A percentile compares a stretch with the other conserved stretches of the same genome.
Conservation (phyloP, 2,888 invertebrate species). For the Caenorhabditis zanzibari region DNA sequence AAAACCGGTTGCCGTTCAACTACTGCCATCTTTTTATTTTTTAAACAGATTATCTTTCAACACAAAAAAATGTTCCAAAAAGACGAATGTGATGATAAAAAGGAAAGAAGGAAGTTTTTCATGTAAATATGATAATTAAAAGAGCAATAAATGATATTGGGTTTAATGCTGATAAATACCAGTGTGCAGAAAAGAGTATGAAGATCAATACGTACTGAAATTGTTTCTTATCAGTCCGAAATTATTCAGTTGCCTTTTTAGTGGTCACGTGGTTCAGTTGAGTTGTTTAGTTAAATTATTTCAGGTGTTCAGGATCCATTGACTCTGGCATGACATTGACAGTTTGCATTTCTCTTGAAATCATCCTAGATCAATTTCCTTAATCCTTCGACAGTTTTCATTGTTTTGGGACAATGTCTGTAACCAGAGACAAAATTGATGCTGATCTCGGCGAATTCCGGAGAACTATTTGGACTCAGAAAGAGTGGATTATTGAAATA, state of each 20-base stretch:
- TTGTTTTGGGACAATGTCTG: too few species aligned
- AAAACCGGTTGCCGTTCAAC: constrained; percentile 20
- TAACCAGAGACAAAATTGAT: too few species aligned
- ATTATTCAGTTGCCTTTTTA: background rate
- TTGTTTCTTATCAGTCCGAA: constrained; percentile 7
- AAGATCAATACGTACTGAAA: constrained; percentile 29
- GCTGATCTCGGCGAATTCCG: too few species aligned
- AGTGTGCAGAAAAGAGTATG: constrained; percentile 16
- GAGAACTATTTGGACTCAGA: too few species aligned
- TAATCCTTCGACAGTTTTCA: too few species aligned
- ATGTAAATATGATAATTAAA: constrained; percentile 21
- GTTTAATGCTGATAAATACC: background rate
- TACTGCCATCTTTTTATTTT: background rate
- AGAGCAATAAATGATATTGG: constrained; percentile 26
- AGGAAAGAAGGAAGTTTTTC: constrained; percentile 11
- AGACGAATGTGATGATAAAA: background rate
- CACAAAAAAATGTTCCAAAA: background rate
- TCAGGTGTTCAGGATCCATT: constrained; percentile 3
- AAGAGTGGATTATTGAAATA: too few species aligned
- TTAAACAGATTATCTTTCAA: background rate
- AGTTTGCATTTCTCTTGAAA: too few species aligned
- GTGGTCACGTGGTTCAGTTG: constrained; percentile 10
- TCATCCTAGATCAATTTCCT: too few species aligned
- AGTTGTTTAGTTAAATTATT: constrained; percentile 1
- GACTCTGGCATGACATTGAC: background rate